These are phyloP conservation scores for Sclerodermus sp. DNA, from an alignment of 2,888 invertebrate genomes.

Conservation along the genomic window DNA sequence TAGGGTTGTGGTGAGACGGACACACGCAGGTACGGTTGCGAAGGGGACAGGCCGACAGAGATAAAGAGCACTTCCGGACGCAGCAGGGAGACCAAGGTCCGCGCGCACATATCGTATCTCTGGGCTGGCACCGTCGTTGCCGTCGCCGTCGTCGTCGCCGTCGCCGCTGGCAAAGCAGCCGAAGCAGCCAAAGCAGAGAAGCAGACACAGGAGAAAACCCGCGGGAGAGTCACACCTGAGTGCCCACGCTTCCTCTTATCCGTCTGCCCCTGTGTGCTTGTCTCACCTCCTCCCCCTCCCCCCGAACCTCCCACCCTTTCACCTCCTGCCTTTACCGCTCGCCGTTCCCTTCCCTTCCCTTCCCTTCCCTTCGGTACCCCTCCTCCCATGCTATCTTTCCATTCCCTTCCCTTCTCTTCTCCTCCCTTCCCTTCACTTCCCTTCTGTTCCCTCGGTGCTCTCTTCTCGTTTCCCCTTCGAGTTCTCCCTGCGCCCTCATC, in stretches of 20 bases:
- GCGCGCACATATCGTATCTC: slow-evolving; percentile 25
- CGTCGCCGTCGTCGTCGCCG: too few relatives aligned
- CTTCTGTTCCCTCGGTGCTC: not conserved
- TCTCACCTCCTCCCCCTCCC: slow-evolving; percentile 22
- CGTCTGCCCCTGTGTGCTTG: slow-evolving; percentile 30
- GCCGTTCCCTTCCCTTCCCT: slow-evolving; percentile 15
- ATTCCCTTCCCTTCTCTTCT: slow-evolving; percentile 1
- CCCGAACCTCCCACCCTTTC: slow-evolving; percentile 17
- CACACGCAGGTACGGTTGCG: slow-evolving; percentile 18
- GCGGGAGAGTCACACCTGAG: slow-evolving; percentile 57
- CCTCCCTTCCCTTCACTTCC: slow-evolving; percentile 11
- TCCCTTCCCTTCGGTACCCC: slow-evolving; percentile 22
- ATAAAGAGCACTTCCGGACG: slow-evolving; percentile 57
- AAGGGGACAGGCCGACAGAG: slow-evolving; percentile 57
- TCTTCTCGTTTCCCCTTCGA: not conserved
- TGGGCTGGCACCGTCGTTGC: too few relatives aligned
- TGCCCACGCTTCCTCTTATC: slow-evolving; percentile 57
- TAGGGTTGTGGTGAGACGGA: not conserved
- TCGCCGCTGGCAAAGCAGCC: slow-evolving; percentile 30
- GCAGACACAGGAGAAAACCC: slow-evolving; percentile 45
- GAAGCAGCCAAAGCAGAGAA: too few relatives aligned
- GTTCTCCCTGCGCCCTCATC: slow-evolving; percentile 9
- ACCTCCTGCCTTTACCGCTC: slow-evolving; percentile 19
- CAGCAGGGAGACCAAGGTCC: slow-evolving; percentile 43
- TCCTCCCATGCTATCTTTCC: slow-evolving; percentile 12